Evolutionary conservation across 1,140 invertebrate genomes (phyloP), one percentile per base, ranked within the genome.

Genomic region (Melanaphis sacchari): DNA sequence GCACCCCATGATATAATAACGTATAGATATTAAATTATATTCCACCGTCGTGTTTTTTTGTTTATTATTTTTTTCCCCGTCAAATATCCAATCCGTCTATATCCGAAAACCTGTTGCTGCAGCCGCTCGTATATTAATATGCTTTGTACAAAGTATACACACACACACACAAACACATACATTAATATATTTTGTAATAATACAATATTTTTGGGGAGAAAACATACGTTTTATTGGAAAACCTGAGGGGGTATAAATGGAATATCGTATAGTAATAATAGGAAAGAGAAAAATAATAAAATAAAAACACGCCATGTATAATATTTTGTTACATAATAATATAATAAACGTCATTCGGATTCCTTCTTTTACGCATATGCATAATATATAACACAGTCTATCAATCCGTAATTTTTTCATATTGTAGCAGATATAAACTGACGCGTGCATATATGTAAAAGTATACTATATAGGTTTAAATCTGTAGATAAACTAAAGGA

Each of bases 181-280:
- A 21, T 24, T 9, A 11, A 15, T n/a, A 49, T 76, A 24, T 46
- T 91, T 31, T n/a, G 59, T n/a, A 66, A 66, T 76, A 76, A n/a
- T 76, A 36, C 5, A 76, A 76, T 76, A n/a, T n/a, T 76, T 76
- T n/a, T 11, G 91, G 43, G 43, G 66, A 92, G 76, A 49, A 76
- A 81, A 84, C 31, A 41, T 40, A 43, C 43, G 59, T 91, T 91
- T 91, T 91, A 91, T 91, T 91, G 91, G 81, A 54, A 92, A 92
- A 92, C 43, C 76, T 9, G 66, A 92, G 36, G 66, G 76, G 76
- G 88, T 59, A 90, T 92, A 92, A 92, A 92, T 76, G 66, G 43
- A 6, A 52, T 43, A n/a, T 81, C 36, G 31, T 54, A n/a, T 41
- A 54, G 49, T 31, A 81, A 81, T 81, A 81, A 18, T 59, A 90